Base-by-base conservation (phyloP, 1,140 invertebrate species). In the Papilio polyxenes region DNA sequence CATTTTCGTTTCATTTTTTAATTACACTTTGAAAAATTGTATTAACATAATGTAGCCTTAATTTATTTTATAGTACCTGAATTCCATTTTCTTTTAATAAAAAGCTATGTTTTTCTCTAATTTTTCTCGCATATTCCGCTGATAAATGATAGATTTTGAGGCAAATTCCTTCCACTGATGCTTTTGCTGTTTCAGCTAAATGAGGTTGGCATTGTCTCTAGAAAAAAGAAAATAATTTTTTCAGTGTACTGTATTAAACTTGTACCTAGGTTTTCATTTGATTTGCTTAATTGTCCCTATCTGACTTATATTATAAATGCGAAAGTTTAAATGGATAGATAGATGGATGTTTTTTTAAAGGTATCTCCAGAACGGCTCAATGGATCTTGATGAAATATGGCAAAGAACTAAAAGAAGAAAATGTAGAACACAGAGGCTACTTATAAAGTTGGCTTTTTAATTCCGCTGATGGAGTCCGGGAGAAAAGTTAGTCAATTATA, bases 161-260 rank as follows among this genome's bases (percentile, higher is more conserved):
- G 94, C 98, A 99, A 86, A 99, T 98, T 4, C 98, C 98, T 95
- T 99, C 98, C 2, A 99, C 98, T 17, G 98, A 99, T 40, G 96
- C 96, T 95, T 98, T 99, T 0, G 98, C 98, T 10, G 98, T 98
- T 93, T 98, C 98, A 7, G 97, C 98, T 69, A 99, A 94, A 93
- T 99, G 98, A 3, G 98, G 98, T 91, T 99, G 98, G 94, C 98
- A 99, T 90, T 99, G 98, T 48, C 97, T 96, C 95, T 98, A 96
- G 84, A 96, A 95, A 77, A 82, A 81, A 84, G 20, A 79, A 20
- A 44, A 82, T 72, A 80, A 74, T 53, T 51, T 76, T 75, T 81
- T 59, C n/a, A 72, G 40, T 56, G 9, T 59, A 6, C 56, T 9
- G 56, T 59, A 59, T 20, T 59, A 20, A 59, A 59, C 17, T 59